Percentiles rank a stretch among this genome's conserved stretches.
Conservation (phyloP, 2,888 invertebrate species). For the Liposcelis brunnea region DNA sequence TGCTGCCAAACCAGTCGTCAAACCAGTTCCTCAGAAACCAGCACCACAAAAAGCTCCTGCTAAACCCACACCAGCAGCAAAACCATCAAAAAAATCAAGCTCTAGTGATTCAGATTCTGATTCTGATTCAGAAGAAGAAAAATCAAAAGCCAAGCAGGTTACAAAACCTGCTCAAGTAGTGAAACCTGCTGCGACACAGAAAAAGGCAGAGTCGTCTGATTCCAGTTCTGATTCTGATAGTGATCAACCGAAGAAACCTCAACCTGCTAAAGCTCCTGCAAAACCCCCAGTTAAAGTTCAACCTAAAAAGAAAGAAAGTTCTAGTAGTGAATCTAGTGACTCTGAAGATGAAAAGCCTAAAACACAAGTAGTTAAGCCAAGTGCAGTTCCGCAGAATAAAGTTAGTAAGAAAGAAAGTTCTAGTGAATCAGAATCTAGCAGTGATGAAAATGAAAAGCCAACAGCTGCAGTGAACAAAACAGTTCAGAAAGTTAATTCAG, state of each 20-base stretch:
- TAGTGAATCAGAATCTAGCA: background rate
- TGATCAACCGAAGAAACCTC: conserved; percentile 2
- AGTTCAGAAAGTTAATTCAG: background rate
- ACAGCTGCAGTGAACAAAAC: background rate
- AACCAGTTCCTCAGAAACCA: background rate
- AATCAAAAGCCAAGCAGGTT: background rate
- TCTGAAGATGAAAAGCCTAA: conserved; percentile 1
- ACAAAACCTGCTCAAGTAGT: background rate
- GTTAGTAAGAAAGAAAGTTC: conserved; percentile 2
- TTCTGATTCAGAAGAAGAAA: conserved; percentile 1
- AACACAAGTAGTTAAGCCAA: background rate
- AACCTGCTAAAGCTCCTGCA: background rate
- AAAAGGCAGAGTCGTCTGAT: too few relatives aligned
- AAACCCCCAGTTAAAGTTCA: background rate
- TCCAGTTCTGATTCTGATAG: too few relatives aligned
- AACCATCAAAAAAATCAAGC: background rate
- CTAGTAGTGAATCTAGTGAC: background rate
- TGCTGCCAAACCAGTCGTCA: conserved; percentile 1
- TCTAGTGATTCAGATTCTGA: conserved; percentile 1
- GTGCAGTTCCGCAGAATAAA: background rate
- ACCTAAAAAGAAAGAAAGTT: background rate
- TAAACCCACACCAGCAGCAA: background rate
- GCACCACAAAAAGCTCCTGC: background rate
- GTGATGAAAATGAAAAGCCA: background rate
- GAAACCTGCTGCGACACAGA: background rate